Conservation (phyloP, 2,888 invertebrate genomes). For the Hirudinaria manillensis region DNA sequence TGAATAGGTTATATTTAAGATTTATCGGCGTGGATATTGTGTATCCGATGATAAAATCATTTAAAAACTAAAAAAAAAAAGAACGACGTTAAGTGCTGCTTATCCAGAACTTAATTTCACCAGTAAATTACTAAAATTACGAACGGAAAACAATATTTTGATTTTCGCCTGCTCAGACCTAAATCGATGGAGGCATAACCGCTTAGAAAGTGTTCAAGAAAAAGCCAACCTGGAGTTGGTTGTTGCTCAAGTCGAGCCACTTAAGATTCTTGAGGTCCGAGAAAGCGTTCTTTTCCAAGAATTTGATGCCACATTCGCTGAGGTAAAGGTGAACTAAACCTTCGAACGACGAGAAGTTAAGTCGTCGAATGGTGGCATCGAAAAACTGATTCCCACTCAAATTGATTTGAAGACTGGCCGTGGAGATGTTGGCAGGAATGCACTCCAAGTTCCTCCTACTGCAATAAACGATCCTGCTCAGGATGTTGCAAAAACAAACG, state of each 20-base stretch:
- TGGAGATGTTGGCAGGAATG: slow-evolving; percentile 49
- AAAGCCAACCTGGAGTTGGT: slow-evolving; percentile 44
- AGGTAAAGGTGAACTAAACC: slow-evolving; percentile 49
- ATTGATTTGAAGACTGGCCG: slow-evolving; percentile 48
- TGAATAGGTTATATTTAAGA: no score
- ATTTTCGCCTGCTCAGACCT: no score
- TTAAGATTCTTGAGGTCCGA: slow-evolving; percentile 47
- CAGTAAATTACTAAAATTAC: no score
- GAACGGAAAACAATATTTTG: no score
- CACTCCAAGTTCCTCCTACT: slow-evolving; percentile 45
- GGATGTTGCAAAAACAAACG: slow-evolving; percentile 49
- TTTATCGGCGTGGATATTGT: no score
- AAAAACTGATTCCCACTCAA: slow-evolving; percentile 49
- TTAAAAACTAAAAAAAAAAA: no score
- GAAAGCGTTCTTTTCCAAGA: slow-evolving; percentile 49
- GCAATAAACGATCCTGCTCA: slow-evolving; percentile 50
- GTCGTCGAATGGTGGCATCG: slow-evolving; percentile 43
- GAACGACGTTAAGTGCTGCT: no score
- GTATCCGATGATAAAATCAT: no score
- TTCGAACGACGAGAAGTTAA: slow-evolving; percentile 47
- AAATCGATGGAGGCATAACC: no score
- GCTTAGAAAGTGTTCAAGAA: no score
- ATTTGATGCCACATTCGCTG: slow-evolving; percentile 49
- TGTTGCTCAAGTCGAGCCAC: slow-evolving; percentile 51
- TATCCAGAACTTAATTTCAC: no score